Conservation (phyloP, 1,140 invertebrate genomes). For the Tyrophagus putrescentiae region DNA sequence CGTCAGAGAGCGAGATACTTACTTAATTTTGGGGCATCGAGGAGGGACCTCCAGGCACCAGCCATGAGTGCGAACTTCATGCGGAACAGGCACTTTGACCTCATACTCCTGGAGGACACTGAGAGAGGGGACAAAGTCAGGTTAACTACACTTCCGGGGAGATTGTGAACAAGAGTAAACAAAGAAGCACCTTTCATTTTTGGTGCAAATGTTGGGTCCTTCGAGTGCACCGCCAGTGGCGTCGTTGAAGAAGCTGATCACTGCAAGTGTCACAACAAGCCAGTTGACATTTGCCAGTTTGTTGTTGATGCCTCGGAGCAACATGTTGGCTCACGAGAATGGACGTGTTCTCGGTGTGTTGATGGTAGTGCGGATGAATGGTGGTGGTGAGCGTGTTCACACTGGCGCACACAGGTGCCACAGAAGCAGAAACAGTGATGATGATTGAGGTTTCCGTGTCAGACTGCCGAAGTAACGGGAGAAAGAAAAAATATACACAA, state of each 20-base stretch:
- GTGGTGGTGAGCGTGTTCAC: not conserved
- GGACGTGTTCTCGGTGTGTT: too few relatives aligned
- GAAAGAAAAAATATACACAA: too few relatives aligned
- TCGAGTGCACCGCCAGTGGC: constrained; percentile 23
- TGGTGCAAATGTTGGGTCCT: constrained; percentile 42
- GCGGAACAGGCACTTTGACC: constrained; percentile 57
- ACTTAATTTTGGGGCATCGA: constrained; percentile 63
- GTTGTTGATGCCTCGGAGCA: too few relatives aligned
- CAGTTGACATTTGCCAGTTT: too few relatives aligned
- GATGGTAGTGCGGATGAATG: not conserved
- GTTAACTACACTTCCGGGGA: not conserved
- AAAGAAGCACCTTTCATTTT: constrained; percentile 40
- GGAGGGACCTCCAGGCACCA: constrained; percentile 71
- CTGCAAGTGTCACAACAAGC: too few relatives aligned
- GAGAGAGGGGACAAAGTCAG: constrained; percentile 29
- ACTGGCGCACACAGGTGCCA: too few relatives aligned
- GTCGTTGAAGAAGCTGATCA: not conserved
- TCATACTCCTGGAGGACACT: constrained; percentile 48
- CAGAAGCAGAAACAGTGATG: too few relatives aligned
- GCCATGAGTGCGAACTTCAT: constrained; percentile 56
- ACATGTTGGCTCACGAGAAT: constrained; percentile 3
- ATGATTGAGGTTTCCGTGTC: too few relatives aligned
- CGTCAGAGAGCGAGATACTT: constrained; percentile 22
- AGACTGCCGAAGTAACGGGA: too few relatives aligned
- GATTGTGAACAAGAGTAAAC: constrained; percentile 2